These are phyloP conservation scores for Champsocephalus gunnari DNA, from an alignment of 2,797 vertebrate species.

Conservation along the genomic window DNA sequence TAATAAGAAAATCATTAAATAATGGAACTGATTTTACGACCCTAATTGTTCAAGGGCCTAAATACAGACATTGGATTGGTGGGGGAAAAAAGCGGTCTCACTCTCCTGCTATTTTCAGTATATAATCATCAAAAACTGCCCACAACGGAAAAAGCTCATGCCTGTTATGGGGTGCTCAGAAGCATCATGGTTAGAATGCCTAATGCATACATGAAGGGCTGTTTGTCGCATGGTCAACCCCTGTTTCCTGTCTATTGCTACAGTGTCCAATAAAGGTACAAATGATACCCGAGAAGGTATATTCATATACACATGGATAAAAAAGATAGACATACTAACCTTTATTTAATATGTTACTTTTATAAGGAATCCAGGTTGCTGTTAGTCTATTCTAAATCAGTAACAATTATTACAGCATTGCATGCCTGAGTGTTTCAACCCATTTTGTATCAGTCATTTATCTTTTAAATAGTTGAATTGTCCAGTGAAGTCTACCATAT, in stretches of 20 bases:
- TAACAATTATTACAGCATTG: constrained; percentile 7
- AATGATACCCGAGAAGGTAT: not conserved
- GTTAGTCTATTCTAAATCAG: constrained; percentile 3
- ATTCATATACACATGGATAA: not conserved
- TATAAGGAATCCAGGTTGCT: not conserved
- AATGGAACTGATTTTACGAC: too few relatives aligned
- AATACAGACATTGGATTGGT: constrained; percentile 14
- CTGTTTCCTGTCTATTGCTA: not conserved
- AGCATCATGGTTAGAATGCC: not conserved
- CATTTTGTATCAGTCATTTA: constrained; percentile 50
- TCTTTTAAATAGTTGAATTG: constrained; percentile 63
- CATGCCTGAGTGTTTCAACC: constrained; percentile 21
- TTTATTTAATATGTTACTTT: not conserved
- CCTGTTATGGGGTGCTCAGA: not conserved
- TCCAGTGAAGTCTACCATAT: constrained; percentile 50
- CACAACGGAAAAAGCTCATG: not conserved
- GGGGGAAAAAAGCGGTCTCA: not conserved
- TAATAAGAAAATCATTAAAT: too few relatives aligned
- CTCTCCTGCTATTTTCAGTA: not conserved
- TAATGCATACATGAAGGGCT: not conserved
- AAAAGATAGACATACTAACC: not conserved
- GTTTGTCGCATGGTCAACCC: too few relatives aligned
- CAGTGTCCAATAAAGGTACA: not conserved
- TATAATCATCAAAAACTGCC: not conserved
- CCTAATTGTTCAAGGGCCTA: not conserved